A percentile compares a stretch with the other conserved stretches of the same genome.
These are phyloP conservation scores for Rhinatrema bivittatum DNA, from an alignment of 2,797 vertebrate species.

Conservation along the genomic window DNA sequence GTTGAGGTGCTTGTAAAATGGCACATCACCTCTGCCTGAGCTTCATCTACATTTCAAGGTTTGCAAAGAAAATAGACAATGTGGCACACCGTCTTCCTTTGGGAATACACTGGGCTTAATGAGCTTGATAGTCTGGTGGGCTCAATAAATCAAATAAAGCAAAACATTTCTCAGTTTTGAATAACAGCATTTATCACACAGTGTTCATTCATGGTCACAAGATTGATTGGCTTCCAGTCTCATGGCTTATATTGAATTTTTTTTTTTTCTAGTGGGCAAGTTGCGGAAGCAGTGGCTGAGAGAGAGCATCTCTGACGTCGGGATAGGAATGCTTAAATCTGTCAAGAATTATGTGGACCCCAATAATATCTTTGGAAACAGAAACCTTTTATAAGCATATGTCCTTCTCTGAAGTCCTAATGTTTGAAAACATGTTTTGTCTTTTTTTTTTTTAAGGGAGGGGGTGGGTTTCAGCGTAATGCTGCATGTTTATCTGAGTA, in stretches of 20 bases:
- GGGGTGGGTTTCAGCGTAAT: slow-evolving; percentile 33
- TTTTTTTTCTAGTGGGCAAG: slow-evolving; percentile 88
- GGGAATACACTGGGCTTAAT: slow-evolving; percentile 93
- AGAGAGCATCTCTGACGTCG: slow-evolving; percentile 85
- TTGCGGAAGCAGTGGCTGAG: slow-evolving; percentile 96
- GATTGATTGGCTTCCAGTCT: slow-evolving; percentile 92
- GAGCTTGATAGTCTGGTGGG: slow-evolving; percentile 99
- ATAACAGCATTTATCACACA: slow-evolving; percentile 99
- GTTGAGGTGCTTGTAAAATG: slow-evolving; percentile 41
- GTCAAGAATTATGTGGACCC: slow-evolving; percentile 96
- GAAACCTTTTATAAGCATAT: slow-evolving; percentile 85
- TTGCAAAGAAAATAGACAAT: slow-evolving; percentile 55
- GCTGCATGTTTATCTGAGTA: slow-evolving; percentile 57
- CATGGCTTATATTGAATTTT: slow-evolving; percentile 81
- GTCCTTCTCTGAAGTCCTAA: slow-evolving; percentile 35
- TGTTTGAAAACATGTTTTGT: slow-evolving; percentile 35
- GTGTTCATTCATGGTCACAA: slow-evolving; percentile 96
- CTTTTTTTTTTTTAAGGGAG: too few species aligned
- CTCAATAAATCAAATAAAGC: slow-evolving; percentile 99
- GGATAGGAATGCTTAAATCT: slow-evolving; percentile 91
- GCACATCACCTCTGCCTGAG: slow-evolving; percentile 36
- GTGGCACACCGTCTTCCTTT: slow-evolving; percentile 78
- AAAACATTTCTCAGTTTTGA: slow-evolving; percentile 99
- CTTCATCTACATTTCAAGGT: slow-evolving; percentile 58
- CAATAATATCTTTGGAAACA: slow-evolving; percentile 93